Evolutionary conservation across 2,113 vertebrate genomes (phyloP), one percentile per base, ranked within the genome.

Genomic region (Jacana jacana): DNA sequence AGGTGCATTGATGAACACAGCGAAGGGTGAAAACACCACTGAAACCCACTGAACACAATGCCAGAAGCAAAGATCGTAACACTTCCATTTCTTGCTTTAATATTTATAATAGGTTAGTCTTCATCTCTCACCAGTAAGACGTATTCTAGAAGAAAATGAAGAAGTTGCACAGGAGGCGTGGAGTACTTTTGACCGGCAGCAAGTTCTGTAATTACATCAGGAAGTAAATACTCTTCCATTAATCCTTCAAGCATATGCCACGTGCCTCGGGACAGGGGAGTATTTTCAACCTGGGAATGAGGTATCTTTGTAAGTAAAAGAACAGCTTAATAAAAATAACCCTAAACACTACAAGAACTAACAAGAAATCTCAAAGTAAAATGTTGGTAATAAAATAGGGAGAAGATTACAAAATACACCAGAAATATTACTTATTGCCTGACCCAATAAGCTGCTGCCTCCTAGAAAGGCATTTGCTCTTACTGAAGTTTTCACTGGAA

Each of bases 181-280:
- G 94, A 93, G 30, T 98, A 98, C 23, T 98, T 98, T 46, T 97
- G 98, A 90, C 98, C 77, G 24, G 91, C 92, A 33, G 96, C 97
- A 93, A 99, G 98, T 76, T 99, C 99, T 79, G 98, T 97, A 88
- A 99, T 83, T 46, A 98, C 98, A 97, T 99, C 98, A n/a, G 86
- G 72, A 96, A 98, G 98, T 82, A 99, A 98, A 18, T 91, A 86
- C n/a, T 97, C 98, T 93, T 98, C 98, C 71, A 98, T 84, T 60
- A 98, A 97, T 66, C 86, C 97, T 95, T 98, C 97, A 88, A 98
- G 96, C 68, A 97, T 51, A 76, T 66, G 82, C 83, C 95, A 92
- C 16, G 55, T 48, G 49, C 85, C 49, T 84, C 87, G 91, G 72
- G 96, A 95, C 75, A 88, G 84, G 44, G 63, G 24, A 81, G 68